Evolutionary conservation across 2,888 invertebrate genomes (phyloP).

Genomic region (Hypsopygia costalis): DNA sequence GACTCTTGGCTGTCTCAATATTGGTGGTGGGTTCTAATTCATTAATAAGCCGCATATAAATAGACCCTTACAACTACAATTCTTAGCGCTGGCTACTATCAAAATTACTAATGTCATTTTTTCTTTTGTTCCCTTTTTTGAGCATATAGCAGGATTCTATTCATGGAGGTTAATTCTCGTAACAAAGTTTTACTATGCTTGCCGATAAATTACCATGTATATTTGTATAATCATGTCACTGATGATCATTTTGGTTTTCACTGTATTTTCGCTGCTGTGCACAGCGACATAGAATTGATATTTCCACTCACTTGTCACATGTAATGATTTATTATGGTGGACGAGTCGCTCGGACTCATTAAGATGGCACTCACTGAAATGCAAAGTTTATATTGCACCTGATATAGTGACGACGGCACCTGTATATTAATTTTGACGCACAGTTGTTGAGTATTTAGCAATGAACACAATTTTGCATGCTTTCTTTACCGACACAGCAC

Average conservation of each 20-base stretch:
- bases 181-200: conserved; percentile 74
- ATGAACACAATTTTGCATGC: conserved; percentile 80
- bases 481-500: conserved; percentile 77
- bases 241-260: conserved; percentile 49
- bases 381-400: conserved; percentile 77
- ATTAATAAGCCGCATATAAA: conserved; percentile 9
- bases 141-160: conserved; percentile 80
- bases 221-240: conserved; percentile 52
- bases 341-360: conserved; percentile 48
- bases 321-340: conserved; percentile 81
- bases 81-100: conserved; percentile 42
- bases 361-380: conserved; percentile 81
- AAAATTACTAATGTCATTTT: conserved; percentile 75
- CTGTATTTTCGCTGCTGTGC: conserved; percentile 46
- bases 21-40: conserved; percentile 16
- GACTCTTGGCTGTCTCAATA: conserved; percentile 8
- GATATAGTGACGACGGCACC: conserved; percentile 78
- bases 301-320: conserved; percentile 85
- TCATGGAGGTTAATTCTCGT: conserved; percentile 75
- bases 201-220: conserved; percentile 66
- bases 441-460: conserved; percentile 80
- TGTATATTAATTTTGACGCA: conserved; percentile 79
- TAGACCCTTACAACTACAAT: conserved; percentile 23
- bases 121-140: conserved; percentile 70
- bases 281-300: conserved; percentile 45